These are phyloP conservation scores for Zosterops borbonicus DNA, from an alignment of 2,113 vertebrate species.

Conservation along the genomic window DNA sequence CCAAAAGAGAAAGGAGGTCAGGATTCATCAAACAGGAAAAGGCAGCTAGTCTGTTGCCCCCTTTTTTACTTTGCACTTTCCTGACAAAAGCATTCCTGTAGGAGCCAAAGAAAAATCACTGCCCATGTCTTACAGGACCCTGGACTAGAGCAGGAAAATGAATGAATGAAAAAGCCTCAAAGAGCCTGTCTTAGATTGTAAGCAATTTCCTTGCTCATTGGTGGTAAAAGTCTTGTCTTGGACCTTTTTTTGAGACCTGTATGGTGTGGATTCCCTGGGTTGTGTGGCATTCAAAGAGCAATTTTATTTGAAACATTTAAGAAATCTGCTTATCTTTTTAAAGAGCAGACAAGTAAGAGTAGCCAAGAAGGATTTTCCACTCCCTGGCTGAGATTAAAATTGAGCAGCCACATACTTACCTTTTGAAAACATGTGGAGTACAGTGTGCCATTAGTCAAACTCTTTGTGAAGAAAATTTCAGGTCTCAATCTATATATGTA, in stretches of 20 bases:
- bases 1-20: background rate
- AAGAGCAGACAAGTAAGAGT: background rate
- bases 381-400: background rate
- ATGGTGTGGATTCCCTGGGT: background rate
- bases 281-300: background rate
- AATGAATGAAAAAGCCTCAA: background rate
- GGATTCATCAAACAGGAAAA: rapidly evolving
- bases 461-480: background rate
- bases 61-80: background rate
- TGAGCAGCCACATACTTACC: background rate
- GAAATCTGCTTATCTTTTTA: background rate
- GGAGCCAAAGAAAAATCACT: background rate
- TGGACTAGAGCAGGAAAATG: background rate
- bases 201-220: background rate
- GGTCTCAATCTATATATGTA: background rate
- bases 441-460: background rate
- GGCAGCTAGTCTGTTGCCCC: background rate
- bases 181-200: background rate
- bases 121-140: background rate
- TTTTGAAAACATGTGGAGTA: background rate
- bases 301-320: background rate
- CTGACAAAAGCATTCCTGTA: background rate
- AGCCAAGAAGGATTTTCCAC: background rate
- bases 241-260: background rate
- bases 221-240: background rate